These are phyloP conservation scores for Drosophila robusta DNA, from an alignment of 2,888 invertebrate species.

Conservation along the genomic window DNA sequence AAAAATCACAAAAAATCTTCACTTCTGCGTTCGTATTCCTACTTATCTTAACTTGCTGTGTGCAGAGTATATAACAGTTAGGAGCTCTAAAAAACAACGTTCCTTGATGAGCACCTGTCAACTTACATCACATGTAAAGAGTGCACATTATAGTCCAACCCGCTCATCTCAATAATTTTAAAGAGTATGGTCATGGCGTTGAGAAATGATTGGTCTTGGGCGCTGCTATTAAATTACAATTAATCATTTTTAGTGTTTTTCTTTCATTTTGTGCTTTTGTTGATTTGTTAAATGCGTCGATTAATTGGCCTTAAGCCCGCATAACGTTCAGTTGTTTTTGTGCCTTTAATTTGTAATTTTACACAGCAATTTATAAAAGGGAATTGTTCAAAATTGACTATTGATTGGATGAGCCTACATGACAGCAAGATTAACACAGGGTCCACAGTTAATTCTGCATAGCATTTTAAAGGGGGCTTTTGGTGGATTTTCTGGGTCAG, in stretches of 20 bases:
- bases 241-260: constrained; percentile 58
- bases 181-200: constrained; percentile 29
- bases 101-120: too few relatives aligned
- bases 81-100: too few relatives aligned
- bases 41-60: neutral
- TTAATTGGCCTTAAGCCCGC: constrained; percentile 73
- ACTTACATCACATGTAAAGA: neutral
- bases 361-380: constrained; percentile 64
- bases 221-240: constrained; percentile 69
- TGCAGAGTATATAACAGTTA: neutral
- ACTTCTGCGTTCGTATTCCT: neutral
- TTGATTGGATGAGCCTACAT: constrained; percentile 70
- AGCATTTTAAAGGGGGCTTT: constrained; percentile 19
- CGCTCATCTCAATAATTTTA: neutral
- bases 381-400: constrained; percentile 64
- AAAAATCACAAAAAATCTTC: too few relatives aligned
- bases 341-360: constrained; percentile 74
- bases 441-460: constrained; percentile 45
- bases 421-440: constrained; percentile 59
- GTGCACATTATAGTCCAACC: neutral
- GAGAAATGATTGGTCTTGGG: constrained; percentile 49
- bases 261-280: constrained; percentile 43
- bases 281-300: constrained; percentile 78
- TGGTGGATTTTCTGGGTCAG: constrained; percentile 57
- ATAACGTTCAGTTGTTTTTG: constrained; percentile 46